Evolutionary conservation across 2,113 vertebrate species (phyloP).

Genomic region (Struthidea cinerea): DNA sequence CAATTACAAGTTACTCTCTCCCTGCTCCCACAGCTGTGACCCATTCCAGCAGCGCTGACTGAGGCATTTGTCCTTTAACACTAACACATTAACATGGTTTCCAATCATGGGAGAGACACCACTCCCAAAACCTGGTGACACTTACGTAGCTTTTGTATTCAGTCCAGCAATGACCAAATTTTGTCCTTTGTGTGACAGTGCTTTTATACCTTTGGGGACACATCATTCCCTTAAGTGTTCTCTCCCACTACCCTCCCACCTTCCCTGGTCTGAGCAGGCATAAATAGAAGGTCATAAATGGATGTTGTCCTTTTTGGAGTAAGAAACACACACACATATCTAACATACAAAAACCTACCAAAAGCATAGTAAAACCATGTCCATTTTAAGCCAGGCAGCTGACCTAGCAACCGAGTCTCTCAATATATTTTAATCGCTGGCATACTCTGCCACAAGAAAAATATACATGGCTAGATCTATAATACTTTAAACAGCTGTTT

Average conservation of each 20-base stretch:
- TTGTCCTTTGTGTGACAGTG: neutral
- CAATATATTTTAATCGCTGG: slow-evolving; percentile 38
- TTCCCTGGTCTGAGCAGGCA: neutral
- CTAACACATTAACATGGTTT: neutral
- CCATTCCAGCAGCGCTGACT: neutral
- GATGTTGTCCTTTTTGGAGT: neutral
- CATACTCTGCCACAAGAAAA: slow-evolving; percentile 47
- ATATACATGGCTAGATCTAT: slow-evolving; percentile 53
- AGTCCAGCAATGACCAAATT: neutral
- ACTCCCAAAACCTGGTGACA: neutral
- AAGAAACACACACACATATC: neutral
- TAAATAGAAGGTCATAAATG: neutral
- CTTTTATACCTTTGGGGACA: slow-evolving; percentile 18
- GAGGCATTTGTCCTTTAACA: neutral
- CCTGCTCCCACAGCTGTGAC: neutral
- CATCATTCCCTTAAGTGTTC: neutral
- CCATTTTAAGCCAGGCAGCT: slow-evolving; percentile 24
- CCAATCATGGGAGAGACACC: neutral
- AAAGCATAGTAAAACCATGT: slow-evolving; percentile 3
- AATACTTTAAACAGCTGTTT: slow-evolving; percentile 68
- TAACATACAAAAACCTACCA: neutral
- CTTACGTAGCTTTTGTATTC: slow-evolving; percentile 1
- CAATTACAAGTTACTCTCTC: neutral
- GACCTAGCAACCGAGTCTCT: neutral
- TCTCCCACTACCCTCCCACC: neutral